Conservation (phyloP, 2,797 vertebrate genomes). For the Cygnus olor region DNA sequence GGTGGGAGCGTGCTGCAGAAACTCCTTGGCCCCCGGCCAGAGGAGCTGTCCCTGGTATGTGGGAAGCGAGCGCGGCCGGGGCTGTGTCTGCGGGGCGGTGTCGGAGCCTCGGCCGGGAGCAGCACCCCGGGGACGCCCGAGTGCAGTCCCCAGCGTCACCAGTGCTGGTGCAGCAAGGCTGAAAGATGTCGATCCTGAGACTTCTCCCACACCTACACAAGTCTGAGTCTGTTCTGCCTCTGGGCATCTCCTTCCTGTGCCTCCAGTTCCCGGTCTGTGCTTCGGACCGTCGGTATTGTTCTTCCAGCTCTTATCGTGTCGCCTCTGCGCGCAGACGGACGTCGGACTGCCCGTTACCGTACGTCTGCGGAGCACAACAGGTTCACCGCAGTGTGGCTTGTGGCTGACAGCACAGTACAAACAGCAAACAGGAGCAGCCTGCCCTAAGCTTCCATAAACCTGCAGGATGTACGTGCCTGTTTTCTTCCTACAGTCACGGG, state of each 20-base stretch:
- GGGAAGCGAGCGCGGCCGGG: background rate
- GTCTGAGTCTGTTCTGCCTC: background rate
- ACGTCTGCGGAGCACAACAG: background rate
- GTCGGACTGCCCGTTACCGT: accelerated
- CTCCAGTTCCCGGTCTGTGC: background rate
- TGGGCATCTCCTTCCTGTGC: background rate
- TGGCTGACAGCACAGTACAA: background rate
- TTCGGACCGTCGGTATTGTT: accelerated
- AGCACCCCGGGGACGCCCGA: background rate
- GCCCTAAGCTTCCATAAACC: background rate
- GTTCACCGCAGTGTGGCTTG: background rate
- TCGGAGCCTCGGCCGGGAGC: background rate
- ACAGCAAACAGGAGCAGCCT: background rate
- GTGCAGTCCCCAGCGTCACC: accelerated
- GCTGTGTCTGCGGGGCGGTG: background rate
- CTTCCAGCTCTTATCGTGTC: accelerated
- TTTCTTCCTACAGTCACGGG: background rate
- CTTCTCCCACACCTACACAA: background rate
- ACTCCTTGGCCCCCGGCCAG: background rate
- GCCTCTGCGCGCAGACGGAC: background rate
- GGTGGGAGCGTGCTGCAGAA: background rate
- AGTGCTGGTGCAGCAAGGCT: accelerated
- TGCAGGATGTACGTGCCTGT: accelerated
- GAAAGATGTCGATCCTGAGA: background rate
- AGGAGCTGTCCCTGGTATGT: conserved; percentile 44